Conservation (phyloP, 2,888 invertebrate species). For the Prosapia bicincta region DNA sequence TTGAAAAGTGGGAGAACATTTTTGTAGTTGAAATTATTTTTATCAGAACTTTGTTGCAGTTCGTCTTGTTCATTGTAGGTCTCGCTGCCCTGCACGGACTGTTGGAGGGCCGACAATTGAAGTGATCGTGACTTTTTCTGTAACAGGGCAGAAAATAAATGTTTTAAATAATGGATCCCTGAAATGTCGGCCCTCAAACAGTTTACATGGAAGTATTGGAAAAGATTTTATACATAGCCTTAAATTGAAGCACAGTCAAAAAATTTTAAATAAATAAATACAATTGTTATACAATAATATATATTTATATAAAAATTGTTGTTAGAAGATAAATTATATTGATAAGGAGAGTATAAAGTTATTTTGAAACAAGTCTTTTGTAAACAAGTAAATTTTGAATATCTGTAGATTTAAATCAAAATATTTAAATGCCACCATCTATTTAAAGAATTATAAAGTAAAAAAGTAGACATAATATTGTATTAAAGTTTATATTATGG, state of each 20-base stretch:
- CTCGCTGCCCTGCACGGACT: slow-evolving; percentile 26
- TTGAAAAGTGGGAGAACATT: slow-evolving; percentile 35
- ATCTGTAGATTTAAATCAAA: too few relatives aligned
- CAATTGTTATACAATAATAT: too few relatives aligned
- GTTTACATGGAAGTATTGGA: background rate
- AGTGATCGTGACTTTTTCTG: slow-evolving; percentile 38
- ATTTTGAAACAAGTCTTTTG: too few relatives aligned
- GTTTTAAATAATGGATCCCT: slow-evolving; percentile 7
- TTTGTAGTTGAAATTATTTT: slow-evolving; percentile 22
- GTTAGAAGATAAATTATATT: too few relatives aligned
- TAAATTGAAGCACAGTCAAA: background rate
- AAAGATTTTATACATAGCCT: background rate
- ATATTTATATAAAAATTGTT: too few relatives aligned
- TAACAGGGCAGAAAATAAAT: slow-evolving; percentile 37
- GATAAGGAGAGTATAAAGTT: too few relatives aligned
- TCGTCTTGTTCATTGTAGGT: slow-evolving; percentile 13
- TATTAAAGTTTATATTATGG: too few relatives aligned
- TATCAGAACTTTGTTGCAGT: slow-evolving; percentile 15
- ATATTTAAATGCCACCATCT: too few relatives aligned
- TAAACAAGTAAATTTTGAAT: too few relatives aligned
- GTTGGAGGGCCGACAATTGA: slow-evolving; percentile 31
- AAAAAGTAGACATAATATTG: too few relatives aligned
- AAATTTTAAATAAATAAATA: too few relatives aligned
- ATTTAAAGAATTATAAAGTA: too few relatives aligned
- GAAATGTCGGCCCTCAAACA: slow-evolving; percentile 23